Conservation (phyloP, 2,113 vertebrate species). For the rabbit (Oryctolagus cuniculus) region mOryCun1.1 NC_091432.1:40124501-40125000, state of each 20-base stretch:
- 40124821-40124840: not conserved
- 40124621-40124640: not conserved
- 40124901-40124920: not conserved
- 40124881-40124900: not conserved
- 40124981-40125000: not conserved
- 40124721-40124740: not conserved
- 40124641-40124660: not conserved
- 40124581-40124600: no score
- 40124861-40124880: not conserved
- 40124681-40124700: not conserved
- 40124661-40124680: not conserved
- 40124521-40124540: no score
- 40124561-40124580: no score
- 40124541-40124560: no score
- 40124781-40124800: not conserved
- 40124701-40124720: not conserved
- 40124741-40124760: not conserved
- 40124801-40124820: not conserved
- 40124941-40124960: no score
- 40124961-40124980: no score
- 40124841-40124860: not conserved
- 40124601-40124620: not conserved
- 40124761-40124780: not conserved
- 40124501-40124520: no score
- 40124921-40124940: not conserved